Conservation (phyloP, 2,113 vertebrate genomes). For the Notothenia rossii region DNA sequence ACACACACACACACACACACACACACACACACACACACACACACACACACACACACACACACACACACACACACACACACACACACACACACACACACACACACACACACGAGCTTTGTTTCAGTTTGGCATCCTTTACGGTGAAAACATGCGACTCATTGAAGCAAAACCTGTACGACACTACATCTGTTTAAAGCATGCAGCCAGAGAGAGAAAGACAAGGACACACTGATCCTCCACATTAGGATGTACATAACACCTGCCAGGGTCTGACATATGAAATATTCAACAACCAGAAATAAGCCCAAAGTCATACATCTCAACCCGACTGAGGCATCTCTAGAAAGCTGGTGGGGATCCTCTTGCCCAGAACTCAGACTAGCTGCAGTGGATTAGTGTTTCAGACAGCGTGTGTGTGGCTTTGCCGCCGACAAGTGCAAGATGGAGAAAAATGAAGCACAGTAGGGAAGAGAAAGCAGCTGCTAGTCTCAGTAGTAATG, state of each 20-base stretch:
- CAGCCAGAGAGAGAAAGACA: slow-evolving; percentile 3
- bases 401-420: neutral
- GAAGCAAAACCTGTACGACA: slow-evolving; percentile 36
- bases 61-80: too few relatives aligned
- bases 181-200: slow-evolving; percentile 18
- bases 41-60: too few relatives aligned
- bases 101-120: too few relatives aligned
- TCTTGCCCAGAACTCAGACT: slow-evolving; percentile 1
- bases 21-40: too few relatives aligned
- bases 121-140: slow-evolving; percentile 10
- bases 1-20: too few relatives aligned
- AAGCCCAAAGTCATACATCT: slow-evolving; percentile 5
- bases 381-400: neutral
- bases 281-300: slow-evolving; percentile 9
- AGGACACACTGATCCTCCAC: slow-evolving; percentile 16
- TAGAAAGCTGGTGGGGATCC: neutral
- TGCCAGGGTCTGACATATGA: neutral
- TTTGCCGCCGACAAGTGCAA: slow-evolving; percentile 4
- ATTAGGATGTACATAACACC: neutral
- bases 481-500: slow-evolving; percentile 13
- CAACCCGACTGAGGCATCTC: neutral
- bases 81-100: too few relatives aligned
- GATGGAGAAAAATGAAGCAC: neutral
- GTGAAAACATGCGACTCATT: slow-evolving; percentile 31
- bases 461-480: slow-evolving; percentile 6